Evolutionary conservation across 2,797 vertebrate species (phyloP).

Genomic region (Perodicticus potto): DNA sequence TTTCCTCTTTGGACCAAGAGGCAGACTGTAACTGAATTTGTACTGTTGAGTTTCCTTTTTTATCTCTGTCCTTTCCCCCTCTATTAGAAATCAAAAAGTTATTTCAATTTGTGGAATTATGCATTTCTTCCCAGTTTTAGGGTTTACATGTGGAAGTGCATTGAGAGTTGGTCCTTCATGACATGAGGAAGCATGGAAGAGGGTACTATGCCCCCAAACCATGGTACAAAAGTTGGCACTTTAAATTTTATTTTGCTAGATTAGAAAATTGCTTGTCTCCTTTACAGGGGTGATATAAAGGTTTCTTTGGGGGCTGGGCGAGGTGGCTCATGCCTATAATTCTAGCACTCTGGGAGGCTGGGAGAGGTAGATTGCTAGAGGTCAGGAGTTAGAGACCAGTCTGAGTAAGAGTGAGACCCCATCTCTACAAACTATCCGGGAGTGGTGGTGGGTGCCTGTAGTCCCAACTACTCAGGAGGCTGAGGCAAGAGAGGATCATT

Average conservation of each 20-base stretch:
- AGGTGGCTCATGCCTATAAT: no score
- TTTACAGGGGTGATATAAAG: not conserved
- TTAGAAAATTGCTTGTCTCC: slow-evolving; percentile 38
- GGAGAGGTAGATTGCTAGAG: no score
- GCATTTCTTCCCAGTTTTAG: slow-evolving; percentile 42
- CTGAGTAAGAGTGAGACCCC: no score
- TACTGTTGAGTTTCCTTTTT: not conserved
- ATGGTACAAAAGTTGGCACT: not conserved
- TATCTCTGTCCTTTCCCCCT: not conserved
- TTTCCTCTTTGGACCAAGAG: slow-evolving; percentile 33
- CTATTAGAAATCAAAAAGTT: slow-evolving; percentile 23
- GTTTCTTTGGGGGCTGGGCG: not conserved
- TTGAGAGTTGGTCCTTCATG: slow-evolving; percentile 11
- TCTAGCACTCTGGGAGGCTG: no score
- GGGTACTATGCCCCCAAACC: not conserved
- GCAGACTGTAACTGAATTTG: not conserved
- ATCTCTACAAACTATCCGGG: no score
- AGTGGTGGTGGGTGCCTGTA: no score
- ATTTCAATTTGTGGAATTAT: not conserved
- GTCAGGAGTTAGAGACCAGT: no score
- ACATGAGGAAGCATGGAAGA: not conserved
- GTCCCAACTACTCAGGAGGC: no score
- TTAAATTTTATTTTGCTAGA: slow-evolving; percentile 40
- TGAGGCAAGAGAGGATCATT: no score
- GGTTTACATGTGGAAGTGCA: not conserved